These are phyloP conservation scores for Solenodon paradoxus DNA, from an alignment of 2,113 vertebrate species.

Conservation along the genomic window DNA sequence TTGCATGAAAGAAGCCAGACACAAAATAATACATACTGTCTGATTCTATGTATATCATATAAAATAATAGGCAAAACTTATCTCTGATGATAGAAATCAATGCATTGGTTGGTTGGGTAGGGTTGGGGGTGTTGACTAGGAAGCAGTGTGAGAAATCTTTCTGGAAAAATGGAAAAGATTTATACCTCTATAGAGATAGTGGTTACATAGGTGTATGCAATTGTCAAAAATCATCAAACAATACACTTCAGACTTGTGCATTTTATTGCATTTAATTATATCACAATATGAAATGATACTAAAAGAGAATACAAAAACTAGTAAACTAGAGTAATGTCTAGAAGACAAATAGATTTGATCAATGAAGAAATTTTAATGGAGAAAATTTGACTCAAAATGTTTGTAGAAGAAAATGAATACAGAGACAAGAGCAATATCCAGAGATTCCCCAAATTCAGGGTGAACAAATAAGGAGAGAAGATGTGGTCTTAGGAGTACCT, in stretches of 20 bases:
- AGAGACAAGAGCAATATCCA: background rate
- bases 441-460: background rate
- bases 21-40: background rate
- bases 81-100: background rate
- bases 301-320: background rate
- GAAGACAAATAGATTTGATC: background rate
- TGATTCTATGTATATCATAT: background rate
- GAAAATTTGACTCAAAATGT: background rate
- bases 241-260: background rate
- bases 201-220: background rate
- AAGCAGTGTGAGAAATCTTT: background rate
- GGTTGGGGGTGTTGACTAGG: background rate
- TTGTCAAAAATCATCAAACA: background rate
- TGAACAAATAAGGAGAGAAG: background rate
- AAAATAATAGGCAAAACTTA: background rate
- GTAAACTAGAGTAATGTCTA: background rate
- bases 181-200: background rate
- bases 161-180: background rate
- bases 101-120: background rate
- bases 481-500: background rate
- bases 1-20: background rate
- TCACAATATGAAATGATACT: background rate
- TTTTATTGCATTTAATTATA: background rate
- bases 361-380: background rate
- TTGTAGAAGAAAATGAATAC: conserved; percentile 5